phyloP scores from a whole-genome alignment of 2,113 vertebrate genomes.

The Ailuropoda melanoleuca region DNA sequence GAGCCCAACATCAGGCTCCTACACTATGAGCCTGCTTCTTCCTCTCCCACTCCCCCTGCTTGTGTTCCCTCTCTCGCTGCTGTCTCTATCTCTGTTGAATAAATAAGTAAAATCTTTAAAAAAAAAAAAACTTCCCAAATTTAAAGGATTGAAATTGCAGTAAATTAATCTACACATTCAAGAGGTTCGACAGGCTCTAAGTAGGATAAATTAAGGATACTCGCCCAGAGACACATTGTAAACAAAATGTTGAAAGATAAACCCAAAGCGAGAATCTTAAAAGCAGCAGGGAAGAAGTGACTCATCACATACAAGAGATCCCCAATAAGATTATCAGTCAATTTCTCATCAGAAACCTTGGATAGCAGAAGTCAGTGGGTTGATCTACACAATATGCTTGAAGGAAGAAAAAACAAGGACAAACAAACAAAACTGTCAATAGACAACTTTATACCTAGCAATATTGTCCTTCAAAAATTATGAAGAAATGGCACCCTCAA shows the following conservation, averaged over 20 bases:
- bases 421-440: background rate
- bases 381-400: background rate
- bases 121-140: background rate
- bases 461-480: background rate
- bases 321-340: background rate
- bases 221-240: background rate
- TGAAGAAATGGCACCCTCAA: background rate
- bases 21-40: too few relatives aligned
- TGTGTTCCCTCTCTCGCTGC: too few relatives aligned
- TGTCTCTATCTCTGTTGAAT: too few relatives aligned
- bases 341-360: background rate
- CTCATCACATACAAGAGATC: background rate
- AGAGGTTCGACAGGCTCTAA: background rate
- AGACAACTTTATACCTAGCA: background rate
- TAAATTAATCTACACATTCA: background rate
- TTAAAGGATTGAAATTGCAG: background rate
- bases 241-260: background rate
- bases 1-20: too few relatives aligned
- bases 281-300: background rate
- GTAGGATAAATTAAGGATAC: background rate
- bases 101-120: too few relatives aligned
- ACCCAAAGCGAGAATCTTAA: background rate
- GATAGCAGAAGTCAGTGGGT: background rate
- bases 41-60: too few relatives aligned
- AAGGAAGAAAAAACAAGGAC: background rate